A percentile compares a stretch with the other conserved stretches of the same genome.
phyloP scores from a whole-genome alignment of 1,140 invertebrate species.

The Orchestia grillus region DNA sequence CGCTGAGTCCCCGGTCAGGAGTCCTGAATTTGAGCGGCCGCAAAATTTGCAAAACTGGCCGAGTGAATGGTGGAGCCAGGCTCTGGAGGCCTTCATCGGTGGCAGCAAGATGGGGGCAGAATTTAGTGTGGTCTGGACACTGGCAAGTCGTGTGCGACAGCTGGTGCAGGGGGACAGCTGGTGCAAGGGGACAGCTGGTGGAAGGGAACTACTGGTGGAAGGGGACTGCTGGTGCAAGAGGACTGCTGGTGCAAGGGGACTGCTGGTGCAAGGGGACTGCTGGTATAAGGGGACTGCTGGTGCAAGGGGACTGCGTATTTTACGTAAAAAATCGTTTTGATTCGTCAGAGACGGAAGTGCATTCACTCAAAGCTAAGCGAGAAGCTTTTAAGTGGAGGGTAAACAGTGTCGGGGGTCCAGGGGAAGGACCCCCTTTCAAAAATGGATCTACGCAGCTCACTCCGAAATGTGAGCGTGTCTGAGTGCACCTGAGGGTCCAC shows the following conservation, averaged over 20 bases:
- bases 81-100: background rate
- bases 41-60: constrained; percentile 5
- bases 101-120: background rate
- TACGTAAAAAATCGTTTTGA: background rate
- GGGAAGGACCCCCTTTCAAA: no score
- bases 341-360: background rate
- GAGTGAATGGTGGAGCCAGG: background rate
- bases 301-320: background rate
- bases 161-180: background rate
- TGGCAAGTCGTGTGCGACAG: no score
- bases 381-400: no score
- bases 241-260: no score
- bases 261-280: no score
- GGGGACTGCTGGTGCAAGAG: no score
- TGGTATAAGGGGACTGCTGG: no score
- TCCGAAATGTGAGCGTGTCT: no score
- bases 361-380: background rate
- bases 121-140: no score
- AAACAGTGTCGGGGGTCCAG: no score
- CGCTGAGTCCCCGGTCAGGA: background rate
- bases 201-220: background rate
- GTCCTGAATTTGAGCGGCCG: background rate
- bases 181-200: background rate
- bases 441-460: no score
- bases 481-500: no score